These are phyloP conservation scores for Galeopterus variegatus DNA, from an alignment of 2,113 vertebrate species.

Conservation along the genomic window DNA sequence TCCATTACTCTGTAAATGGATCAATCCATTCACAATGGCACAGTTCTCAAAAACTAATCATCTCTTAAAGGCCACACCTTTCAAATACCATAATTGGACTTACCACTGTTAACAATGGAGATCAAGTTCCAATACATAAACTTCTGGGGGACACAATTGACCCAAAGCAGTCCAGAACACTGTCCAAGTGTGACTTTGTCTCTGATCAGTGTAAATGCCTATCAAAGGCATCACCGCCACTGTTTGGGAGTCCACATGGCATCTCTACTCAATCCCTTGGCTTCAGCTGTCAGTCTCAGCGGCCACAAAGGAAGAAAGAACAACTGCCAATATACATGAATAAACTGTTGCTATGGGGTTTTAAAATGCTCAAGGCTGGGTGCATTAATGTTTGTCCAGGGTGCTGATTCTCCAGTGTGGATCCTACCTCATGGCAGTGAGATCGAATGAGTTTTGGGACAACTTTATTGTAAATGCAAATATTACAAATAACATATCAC, in stretches of 20 bases:
- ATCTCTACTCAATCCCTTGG: neutral
- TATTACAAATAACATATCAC: fast-evolving
- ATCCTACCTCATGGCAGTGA: neutral
- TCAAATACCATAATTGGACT: neutral
- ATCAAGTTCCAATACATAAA: no score
- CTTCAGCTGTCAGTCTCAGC: neutral
- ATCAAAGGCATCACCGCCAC: no score
- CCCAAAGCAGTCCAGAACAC: no score
- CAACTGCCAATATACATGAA: neutral
- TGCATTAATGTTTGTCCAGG: fast-evolving
- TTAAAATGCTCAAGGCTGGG: neutral
- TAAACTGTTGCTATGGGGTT: neutral
- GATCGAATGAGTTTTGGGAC: neutral
- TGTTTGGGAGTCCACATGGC: neutral
- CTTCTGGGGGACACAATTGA: no score
- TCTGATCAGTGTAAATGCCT: neutral
- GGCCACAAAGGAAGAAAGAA: neutral
- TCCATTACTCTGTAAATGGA: no score
- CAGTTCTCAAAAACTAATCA: neutral
- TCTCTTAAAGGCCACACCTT: neutral
- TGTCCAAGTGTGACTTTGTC: neutral
- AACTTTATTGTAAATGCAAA: neutral
- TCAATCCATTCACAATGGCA: no score
- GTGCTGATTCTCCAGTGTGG: no score
- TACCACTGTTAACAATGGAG: no score